Evolutionary conservation across 2,797 vertebrate genomes (phyloP).

Genomic region (Morus bassanus): DNA sequence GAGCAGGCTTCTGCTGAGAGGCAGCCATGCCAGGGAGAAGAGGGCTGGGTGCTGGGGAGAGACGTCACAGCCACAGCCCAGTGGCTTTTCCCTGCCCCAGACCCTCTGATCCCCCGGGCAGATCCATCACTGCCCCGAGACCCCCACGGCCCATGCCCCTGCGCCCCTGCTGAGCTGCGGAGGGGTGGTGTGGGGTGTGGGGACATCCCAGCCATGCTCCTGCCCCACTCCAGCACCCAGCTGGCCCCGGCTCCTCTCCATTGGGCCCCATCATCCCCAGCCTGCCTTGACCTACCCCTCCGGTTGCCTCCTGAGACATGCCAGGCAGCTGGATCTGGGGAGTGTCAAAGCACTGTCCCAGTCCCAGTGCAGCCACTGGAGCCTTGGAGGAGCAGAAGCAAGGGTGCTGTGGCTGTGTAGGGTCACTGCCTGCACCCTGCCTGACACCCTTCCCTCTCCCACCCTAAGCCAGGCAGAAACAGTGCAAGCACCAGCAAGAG

Average conservation of each 20-base stretch:
- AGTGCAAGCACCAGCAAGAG: fast-evolving
- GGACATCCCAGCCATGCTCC: neutral
- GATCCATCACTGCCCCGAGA: fast-evolving
- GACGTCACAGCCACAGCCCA: fast-evolving
- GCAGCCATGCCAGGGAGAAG: neutral
- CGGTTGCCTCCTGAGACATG: fast-evolving
- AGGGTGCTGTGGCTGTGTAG: neutral
- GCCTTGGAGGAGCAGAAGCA: neutral
- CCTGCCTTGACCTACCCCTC: no score
- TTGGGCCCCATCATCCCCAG: neutral
- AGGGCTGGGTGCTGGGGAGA: neutral
- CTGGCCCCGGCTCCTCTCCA: fast-evolving
- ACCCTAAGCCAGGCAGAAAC: neutral
- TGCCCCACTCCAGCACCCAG: neutral
- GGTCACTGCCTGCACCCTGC: neutral
- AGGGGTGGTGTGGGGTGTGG: fast-evolving
- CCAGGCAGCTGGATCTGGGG: neutral
- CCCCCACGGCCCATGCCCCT: fast-evolving
- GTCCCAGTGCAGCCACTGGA: fast-evolving
- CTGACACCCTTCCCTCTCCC: neutral
- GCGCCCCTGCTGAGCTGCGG: fast-evolving
- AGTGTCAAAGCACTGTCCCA: neutral
- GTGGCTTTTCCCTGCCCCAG: neutral
- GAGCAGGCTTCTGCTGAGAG: neutral
- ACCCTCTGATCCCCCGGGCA: fast-evolving